Base-by-base conservation (phyloP, 2,797 vertebrate species). In the Gymnocypris eckloni region DNA sequence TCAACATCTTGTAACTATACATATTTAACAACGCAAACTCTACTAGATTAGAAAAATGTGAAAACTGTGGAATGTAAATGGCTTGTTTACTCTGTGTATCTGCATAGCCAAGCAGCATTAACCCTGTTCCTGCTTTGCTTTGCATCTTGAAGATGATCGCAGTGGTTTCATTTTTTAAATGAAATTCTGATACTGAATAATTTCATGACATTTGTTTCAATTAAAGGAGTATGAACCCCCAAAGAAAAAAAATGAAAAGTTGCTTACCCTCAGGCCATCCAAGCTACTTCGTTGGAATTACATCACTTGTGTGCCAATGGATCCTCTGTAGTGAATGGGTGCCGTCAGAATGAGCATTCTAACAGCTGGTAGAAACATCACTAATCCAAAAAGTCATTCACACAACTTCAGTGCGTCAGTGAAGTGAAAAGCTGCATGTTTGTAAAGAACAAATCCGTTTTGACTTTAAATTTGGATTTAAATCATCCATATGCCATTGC, bases 21-120 rank as follows among this genome's bases (percentile, higher is more conserved):
- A 85, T 85, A 85, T 85, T 85, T 85, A 79, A 85, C 66, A 70
- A 59, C 37, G 1, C 66, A 79, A 85, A 79, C 66, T 59, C 66
- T 56, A 22, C 39, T 85, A 20, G 33, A 70, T 70, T 78, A n/a
- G 45, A 70, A 37, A 70, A 84, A 69, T 10, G 4, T 4, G n/a
- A 77, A 11, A 43, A 22, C 64, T 59, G 66, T 70, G 75, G 75
- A 84, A 85, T 85, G 50, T 61, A 50, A 85, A 71, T 71, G 52
- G 66, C 25, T 85, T 79, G 76, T 85, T 85, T 85, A 85, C 83
- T 71, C 18, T 71, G n/a, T 11, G 11, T 33, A 77, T 77, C n/a
- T 84, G 64, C 64, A 78, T 78, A 28, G 45, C 45, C 54, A 39
- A 71, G 75, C 50, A 61, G 12, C 75, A 33, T 56, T 71, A 79